Conservation (phyloP, 1,140 invertebrate species). For the Drosophila funebris region DNA sequence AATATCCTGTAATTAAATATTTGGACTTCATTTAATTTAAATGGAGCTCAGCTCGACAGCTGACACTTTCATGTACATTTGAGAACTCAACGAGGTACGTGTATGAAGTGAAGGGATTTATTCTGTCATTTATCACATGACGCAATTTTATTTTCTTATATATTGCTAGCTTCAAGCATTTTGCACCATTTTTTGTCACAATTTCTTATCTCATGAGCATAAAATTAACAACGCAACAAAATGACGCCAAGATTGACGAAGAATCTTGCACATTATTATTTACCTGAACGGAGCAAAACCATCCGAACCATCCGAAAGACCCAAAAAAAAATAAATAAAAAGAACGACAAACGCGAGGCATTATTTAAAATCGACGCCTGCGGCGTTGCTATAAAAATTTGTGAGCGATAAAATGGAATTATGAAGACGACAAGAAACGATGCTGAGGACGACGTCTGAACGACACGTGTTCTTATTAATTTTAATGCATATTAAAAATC, state of each 20-base stretch:
- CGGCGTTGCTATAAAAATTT: slow-evolving; percentile 76
- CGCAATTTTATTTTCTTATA: slow-evolving; percentile 55
- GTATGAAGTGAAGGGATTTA: slow-evolving; percentile 12
- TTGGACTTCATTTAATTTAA: too few species aligned
- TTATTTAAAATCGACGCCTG: slow-evolving; percentile 77
- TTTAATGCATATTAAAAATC: slow-evolving; percentile 82
- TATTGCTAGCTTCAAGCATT: slow-evolving; percentile 48
- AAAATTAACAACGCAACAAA: slow-evolving; percentile 78
- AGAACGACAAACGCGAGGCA: slow-evolving; percentile 6
- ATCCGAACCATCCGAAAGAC: too few species aligned
- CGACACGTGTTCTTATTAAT: slow-evolving; percentile 82
- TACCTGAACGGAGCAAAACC: background rate
- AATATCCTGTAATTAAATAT: too few species aligned
- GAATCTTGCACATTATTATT: slow-evolving; percentile 30
- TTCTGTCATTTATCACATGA: slow-evolving; percentile 42
- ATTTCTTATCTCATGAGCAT: slow-evolving; percentile 78
- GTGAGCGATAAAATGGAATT: slow-evolving; percentile 80
- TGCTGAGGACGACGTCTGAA: slow-evolving; percentile 20
- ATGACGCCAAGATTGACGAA: slow-evolving; percentile 72
- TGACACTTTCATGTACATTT: background rate
- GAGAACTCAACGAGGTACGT: background rate
- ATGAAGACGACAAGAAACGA: slow-evolving; percentile 49
- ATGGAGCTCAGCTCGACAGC: background rate
- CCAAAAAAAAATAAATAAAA: slow-evolving; percentile 1
- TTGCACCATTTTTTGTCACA: slow-evolving; percentile 67